Evolutionary conservation across 2,888 invertebrate species (phyloP), one percentile per base, ranked within the genome.

Genomic region (Cancer borealis): DNA sequence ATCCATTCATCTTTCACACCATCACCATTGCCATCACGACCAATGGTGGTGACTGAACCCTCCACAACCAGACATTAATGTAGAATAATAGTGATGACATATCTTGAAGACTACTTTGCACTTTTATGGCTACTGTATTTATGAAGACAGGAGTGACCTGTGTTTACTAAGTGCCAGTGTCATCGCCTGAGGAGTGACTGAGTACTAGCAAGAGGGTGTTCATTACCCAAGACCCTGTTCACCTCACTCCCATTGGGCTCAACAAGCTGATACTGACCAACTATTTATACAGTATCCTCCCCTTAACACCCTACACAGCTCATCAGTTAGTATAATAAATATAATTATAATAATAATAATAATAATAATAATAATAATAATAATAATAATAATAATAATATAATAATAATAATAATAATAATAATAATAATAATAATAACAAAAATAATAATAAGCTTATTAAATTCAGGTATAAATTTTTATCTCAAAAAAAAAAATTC

Each of bases 321-420:
- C 84, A 84, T 12, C 2, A 84, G 12, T 84, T 26, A 79, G 6
- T 26, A 14, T 12, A 30, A 79, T 79, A 79, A 84, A 3, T 30
- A 84, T 39, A 84, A 30, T 30, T 2, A 84, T 30, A 84, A 30
- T 26, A 84, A 84, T 84, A 30, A 84, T 30, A 84, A 84, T 39
- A 84, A 39, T 84, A 84, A 84, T 84, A 84, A 84, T 84, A 84
- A 84, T 84, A 84, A 84, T 84, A 39, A 84, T 84, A 84, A 84
- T 84, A 84, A 39, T 39, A 39, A 39, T 39, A 39, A 84, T 84
- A 84, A 84, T 84, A 84, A 79, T 79, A 79, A 79, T 79, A 84
- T 84, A 84, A 84, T 84, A 84, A 79, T 79, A 79, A 79, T 79
- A 79, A 79, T 79, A 79, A 79, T 30, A 26, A 79, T 3, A 79